Base-by-base conservation (phyloP, 2,888 invertebrate genomes). In the Rotaria socialis region DNA sequence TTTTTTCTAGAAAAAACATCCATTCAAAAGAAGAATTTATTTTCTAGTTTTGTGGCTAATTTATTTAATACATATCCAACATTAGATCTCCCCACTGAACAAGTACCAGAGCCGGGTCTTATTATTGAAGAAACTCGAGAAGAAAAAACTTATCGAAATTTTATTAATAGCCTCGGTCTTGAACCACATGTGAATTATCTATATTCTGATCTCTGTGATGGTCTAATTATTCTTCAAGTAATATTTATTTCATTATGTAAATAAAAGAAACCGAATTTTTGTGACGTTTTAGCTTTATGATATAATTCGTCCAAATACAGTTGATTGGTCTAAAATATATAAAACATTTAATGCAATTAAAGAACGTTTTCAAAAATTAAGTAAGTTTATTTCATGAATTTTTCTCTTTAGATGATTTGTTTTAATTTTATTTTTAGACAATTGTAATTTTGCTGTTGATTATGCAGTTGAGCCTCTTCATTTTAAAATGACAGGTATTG, bases 141-240 rank as follows among this genome's bases (percentile, higher is more conserved):
- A 91, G 97, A 98, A 92, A 96, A 96, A 92, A 97, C 97, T 41
- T 99, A 98, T 92, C 94, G 97, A 89, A 99, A 99, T 93, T 99
- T 99, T 99, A 99, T 99, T 95, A 99, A 99, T 92, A 97, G 96
- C 0, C n/a, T 55, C 0, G 98, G 98, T 85, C 97, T 98, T 58
- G 93, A 94, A 24, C 98, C 98, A 0, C 95, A 96, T 91, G 97
- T 99, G 14, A 97, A 98, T 92, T 96, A 97, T 95, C 92, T 99
- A 86, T 99, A 99, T 92, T 95, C 95, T 0, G 99, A 99, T 92
- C 93, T 99, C 87, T 95, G 95, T 47, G 97, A 97, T 92, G 98
- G 97, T 0, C 93, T 97, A 80, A 94, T 99, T 88, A 96, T 99
- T 91, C 98, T 99, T 93, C 92, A 56, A 55, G 84, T 84, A 47